A percentile compares a stretch with the other conserved stretches of the same genome.
Evolutionary conservation across 2,113 vertebrate species (phyloP).

Genomic region (Megaptera novaeangliae): DNA sequence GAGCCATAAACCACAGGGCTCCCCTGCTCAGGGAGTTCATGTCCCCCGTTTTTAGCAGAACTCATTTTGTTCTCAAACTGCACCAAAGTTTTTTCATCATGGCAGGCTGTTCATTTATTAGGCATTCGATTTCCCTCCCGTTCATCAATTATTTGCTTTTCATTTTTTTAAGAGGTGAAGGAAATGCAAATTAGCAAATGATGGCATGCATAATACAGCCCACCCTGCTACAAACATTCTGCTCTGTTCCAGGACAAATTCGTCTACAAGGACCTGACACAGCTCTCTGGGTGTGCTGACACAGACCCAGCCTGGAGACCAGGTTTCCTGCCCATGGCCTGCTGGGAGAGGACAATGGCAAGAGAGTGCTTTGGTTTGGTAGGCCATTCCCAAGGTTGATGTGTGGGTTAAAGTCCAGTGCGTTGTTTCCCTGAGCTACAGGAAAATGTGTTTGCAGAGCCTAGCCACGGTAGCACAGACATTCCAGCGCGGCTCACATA

Average conservation of each 20-base stretch:
- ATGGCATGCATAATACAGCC: not conserved
- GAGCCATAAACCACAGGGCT: not conserved
- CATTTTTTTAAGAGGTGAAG: constrained; percentile 27
- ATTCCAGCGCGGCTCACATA: accelerated
- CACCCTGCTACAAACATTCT: accelerated
- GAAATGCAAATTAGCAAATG: not conserved
- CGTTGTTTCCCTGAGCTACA: not conserved
- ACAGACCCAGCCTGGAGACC: not conserved
- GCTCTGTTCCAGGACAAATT: constrained; percentile 35
- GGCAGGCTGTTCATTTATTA: not conserved
- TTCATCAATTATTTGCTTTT: not conserved
- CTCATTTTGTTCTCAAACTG: not conserved
- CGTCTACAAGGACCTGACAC: not conserved
- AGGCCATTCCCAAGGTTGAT: not conserved
- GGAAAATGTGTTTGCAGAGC: not conserved
- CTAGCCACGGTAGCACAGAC: not conserved
- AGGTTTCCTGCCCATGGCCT: not conserved
- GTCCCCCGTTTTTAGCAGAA: not conserved
- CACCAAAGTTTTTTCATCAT: not conserved
- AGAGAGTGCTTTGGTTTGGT: not conserved
- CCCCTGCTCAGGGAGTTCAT: too few relatives aligned
- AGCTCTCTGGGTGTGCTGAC: not conserved
- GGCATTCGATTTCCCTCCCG: not conserved
- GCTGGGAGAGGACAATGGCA: not conserved
- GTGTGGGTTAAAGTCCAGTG: not conserved